Evolutionary conservation across 2,888 invertebrate genomes (phyloP).

Genomic region (Suillia variegata): DNA sequence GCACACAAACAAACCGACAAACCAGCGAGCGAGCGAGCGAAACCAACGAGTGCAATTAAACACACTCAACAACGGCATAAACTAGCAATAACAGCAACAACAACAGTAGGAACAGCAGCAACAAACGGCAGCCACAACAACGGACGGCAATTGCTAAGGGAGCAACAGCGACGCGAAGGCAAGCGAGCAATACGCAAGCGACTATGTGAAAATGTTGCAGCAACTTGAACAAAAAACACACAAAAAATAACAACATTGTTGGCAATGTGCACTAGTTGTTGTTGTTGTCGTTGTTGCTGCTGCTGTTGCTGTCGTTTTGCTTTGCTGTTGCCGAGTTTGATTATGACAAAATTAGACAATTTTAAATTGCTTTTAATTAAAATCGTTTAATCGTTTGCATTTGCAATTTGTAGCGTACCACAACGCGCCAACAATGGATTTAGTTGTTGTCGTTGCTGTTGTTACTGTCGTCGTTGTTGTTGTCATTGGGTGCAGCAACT

Average conservation of each 20-base stretch:
- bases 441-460: too few relatives aligned
- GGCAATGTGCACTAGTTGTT: not conserved
- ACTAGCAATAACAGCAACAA: too few relatives aligned
- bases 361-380: constrained; percentile 15
- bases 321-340: not conserved
- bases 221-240: too few relatives aligned
- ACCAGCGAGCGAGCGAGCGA: too few relatives aligned
- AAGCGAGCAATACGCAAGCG: too few relatives aligned
- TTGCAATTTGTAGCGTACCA: not conserved
- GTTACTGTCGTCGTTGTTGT: not conserved
- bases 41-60: not conserved
- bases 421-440: not conserved
- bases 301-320: not conserved
- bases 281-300: not conserved
- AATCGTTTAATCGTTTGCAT: constrained; percentile 10
- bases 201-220: too few relatives aligned
- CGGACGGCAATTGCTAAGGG: not conserved
- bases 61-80: not conserved
- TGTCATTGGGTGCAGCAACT: not conserved
- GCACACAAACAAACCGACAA: too few relatives aligned
- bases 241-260: not conserved
- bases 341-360: constrained; percentile 15
- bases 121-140: not conserved
- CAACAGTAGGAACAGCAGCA: not conserved
- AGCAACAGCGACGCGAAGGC: too few relatives aligned